Base-by-base conservation (phyloP, 30 jellyfish, hydroid and myxozoan genomes). In the Turritopsis rubra region DNA sequence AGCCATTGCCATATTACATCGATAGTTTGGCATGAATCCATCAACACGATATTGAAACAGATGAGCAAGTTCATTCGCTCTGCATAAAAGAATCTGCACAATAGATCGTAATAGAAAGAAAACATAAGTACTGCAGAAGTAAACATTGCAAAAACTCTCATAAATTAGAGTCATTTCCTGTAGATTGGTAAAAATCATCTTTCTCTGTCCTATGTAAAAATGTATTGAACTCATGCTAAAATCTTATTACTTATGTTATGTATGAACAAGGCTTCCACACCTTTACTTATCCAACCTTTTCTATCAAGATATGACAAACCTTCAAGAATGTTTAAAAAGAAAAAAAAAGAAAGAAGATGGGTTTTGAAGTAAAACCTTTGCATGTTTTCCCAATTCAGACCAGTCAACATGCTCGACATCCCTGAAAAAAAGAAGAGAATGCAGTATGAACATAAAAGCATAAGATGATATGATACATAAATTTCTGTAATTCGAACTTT, bases 1-100 rank as follows among this genome's bases (percentile, higher is more conserved):
- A 25, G 96, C 95, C 97, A 94, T 89, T 16, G 99, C 99, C 66
- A 52, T 75, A 66, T 89, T 94, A 5, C 75, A 28, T 29, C 99
- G 84, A 85, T 86, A 66, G 76, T 94, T 94, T 0, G 94, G 89
- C 96, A 88, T 83, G 82, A 84, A 88, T 21, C 99, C 99, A 74
- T 94, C 97, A 52, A 85, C 97, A 71, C 96, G 95, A 79, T 83
- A 88, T 72, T 87, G 96, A 13, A 94, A 26, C 28, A 89, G 65
- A 27, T 85, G 94, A 18, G 90, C 92, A 29, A 85, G 83, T 27
- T 82, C 83, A 1, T 85, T 75, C 16, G 99, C 97, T 66, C 85
- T 87, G 84, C 99, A 94, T 25, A 94, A 88, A 1, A 94, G 90
- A 54, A 89, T 29, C 97, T 94, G 75, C 19, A 87, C 28, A 81